Evolutionary conservation across 2,113 vertebrate genomes (phyloP).

Genomic region (Channa argus): DNA sequence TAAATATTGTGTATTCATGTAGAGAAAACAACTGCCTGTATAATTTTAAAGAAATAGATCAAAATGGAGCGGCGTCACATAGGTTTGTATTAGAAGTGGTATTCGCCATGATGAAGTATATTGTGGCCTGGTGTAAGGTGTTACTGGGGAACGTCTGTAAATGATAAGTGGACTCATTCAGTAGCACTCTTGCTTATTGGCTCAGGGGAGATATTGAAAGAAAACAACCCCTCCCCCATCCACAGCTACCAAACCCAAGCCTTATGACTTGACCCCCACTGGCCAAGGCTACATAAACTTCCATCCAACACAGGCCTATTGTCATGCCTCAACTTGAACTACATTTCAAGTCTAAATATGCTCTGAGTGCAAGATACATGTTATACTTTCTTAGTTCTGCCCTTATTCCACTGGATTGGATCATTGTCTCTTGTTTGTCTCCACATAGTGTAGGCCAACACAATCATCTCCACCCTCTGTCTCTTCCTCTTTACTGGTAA

Average conservation of each 20-base stretch:
- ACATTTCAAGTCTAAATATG: conserved; percentile 8
- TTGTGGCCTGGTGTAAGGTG: conserved; percentile 25
- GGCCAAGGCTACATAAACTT: conserved; percentile 39
- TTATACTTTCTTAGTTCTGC: background rate
- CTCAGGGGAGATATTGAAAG: conserved; percentile 78
- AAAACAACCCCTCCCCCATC: conserved; percentile 75
- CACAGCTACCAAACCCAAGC: conserved; percentile 54
- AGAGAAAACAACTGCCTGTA: background rate
- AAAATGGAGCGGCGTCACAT: too few relatives aligned
- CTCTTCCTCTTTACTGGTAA: conserved; percentile 37
- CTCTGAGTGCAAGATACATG: background rate
- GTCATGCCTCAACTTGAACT: conserved; percentile 27
- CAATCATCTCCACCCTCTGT: background rate
- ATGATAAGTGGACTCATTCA: conserved; percentile 75
- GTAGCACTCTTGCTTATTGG: conserved; percentile 78
- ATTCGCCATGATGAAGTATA: too few relatives aligned
- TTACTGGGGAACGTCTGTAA: conserved; percentile 33
- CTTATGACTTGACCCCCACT: conserved; percentile 71
- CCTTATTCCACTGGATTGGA: conserved; percentile 23
- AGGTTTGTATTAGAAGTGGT: background rate
- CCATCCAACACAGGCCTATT: conserved; percentile 29
- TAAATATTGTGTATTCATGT: background rate
- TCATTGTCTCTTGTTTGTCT: background rate
- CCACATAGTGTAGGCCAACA: too few relatives aligned
- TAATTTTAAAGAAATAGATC: too few relatives aligned